These are phyloP conservation scores for Lepeophtheirus salmonis DNA, from an alignment of 1,140 invertebrate genomes.

Conservation along the genomic window DNA sequence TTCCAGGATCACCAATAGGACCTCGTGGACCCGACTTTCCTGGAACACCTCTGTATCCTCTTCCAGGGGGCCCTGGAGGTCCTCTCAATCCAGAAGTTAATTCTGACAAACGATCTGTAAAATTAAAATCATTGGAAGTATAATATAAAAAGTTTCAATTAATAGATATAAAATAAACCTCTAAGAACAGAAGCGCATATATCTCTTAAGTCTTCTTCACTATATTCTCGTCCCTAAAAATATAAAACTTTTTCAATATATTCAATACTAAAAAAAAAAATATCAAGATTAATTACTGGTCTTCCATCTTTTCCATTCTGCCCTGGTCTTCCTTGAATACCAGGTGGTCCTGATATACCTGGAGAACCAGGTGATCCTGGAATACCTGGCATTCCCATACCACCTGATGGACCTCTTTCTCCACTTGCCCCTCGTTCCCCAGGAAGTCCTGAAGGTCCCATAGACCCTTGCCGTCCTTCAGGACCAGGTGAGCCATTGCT, in stretches of 20 bases:
- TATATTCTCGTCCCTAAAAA: constrained; percentile 16
- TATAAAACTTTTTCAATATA: not conserved
- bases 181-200: constrained; percentile 18
- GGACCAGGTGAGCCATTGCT: constrained; percentile 45
- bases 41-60: constrained; percentile 17
- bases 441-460: constrained; percentile 6
- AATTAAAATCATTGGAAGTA: constrained; percentile 8
- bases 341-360: constrained; percentile 30
- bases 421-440: constrained; percentile 23
- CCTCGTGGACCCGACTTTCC: constrained; percentile 20
- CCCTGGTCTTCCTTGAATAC: constrained; percentile 29
- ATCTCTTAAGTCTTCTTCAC: constrained; percentile 17
- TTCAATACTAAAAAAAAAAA: constrained; percentile 2
- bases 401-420: constrained; percentile 38
- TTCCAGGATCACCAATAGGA: constrained; percentile 20
- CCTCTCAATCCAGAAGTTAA: constrained; percentile 20
- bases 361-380: constrained; percentile 41
- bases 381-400: constrained; percentile 43
- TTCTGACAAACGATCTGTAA: constrained; percentile 21
- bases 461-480: constrained; percentile 35
- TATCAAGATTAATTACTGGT: not conserved
- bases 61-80: constrained; percentile 20
- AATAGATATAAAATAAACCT: constrained; percentile 5
- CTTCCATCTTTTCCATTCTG: not conserved
- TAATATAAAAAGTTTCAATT: not conserved